Base-by-base conservation (phyloP, 2,888 invertebrate species). In the Mamestra brassicae region DNA sequence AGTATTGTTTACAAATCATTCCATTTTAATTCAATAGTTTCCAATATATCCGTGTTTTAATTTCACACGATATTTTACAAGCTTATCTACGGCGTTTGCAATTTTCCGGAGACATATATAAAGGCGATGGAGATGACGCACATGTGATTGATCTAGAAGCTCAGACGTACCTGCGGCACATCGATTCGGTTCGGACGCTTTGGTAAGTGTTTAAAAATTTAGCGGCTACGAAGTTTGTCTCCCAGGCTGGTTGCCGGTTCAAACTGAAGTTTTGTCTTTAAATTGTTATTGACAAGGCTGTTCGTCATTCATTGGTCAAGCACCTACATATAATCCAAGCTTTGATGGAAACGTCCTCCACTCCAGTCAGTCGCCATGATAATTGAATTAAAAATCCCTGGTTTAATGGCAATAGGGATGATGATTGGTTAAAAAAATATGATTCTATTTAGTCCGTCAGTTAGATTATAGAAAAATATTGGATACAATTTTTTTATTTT, bases 131-230 rank as follows among this genome's bases (percentile, higher is more conserved):
- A n/a, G 15, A 76, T 42, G 34, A 50, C 55, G 38, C 1, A 42
- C 4, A 50, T n/a, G 38, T 34, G 38, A 57, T 34, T 34, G 45
- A 65, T 76, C 50, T 26, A 66, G 15, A 55, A 76, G n/a, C 15
- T 57, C 17, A 34, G 72, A 50, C 34, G 17, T 47, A 26, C 2
- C 15, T 8, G 11, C 17, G 57, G 26, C 15, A 26, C 47, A 60
- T 58, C 26, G 52, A 78, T 52, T 69, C 8, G 11, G 52, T 15
- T 17, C 7, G 50, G 58, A 75, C 26, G 58, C 26, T 75, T 70
- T n/a, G 57, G 50, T 65, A 42, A 36, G 55, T 69, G 52, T 47
- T 75, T 70, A 78, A 74, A 75, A 75, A 78, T 75, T 78, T 70
- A 78, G 3, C 11, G 45, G 13, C 34, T 52, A 11, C 38, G 45